Percentiles rank a stretch among this genome's conserved stretches.
Conservation (phyloP, 2,797 vertebrate genomes). For the Prionace glauca region DNA sequence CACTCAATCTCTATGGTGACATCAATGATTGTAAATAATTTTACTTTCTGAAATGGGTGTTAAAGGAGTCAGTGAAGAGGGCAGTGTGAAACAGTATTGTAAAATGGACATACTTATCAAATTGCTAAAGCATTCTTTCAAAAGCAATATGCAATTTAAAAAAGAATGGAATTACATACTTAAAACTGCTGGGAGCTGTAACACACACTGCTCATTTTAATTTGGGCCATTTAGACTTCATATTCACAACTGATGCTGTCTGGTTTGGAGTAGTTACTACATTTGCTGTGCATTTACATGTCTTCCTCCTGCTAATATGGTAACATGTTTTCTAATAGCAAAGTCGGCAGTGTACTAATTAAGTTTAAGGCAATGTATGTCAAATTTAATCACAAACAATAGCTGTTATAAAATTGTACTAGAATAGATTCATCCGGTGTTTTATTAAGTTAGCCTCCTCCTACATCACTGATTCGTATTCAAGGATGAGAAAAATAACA, state of each 20-base stretch:
- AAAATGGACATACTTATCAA: neutral
- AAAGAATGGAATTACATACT: neutral
- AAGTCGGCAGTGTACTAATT: neutral
- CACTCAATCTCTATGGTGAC: neutral
- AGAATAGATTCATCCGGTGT: neutral
- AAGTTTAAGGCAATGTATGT: neutral
- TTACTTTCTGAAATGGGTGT: neutral
- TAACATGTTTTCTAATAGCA: neutral
- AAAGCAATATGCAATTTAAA: neutral
- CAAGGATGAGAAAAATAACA: neutral
- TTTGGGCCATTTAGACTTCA: neutral
- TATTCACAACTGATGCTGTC: constrained; percentile 12
- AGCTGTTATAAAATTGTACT: neutral
- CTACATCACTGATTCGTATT: neutral
- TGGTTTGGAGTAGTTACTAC: neutral
- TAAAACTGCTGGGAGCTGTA: neutral
- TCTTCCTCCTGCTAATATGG: neutral
- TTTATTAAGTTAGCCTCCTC: neutral
- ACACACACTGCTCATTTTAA: neutral
- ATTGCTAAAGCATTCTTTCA: neutral
- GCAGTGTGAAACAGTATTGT: neutral
- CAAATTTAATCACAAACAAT: neutral
- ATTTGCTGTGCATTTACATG: neutral
- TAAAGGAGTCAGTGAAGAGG: neutral
- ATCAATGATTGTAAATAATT: neutral